Evolutionary conservation across 1,140 invertebrate genomes (phyloP).

Genomic region (Belonocnema kinseyi): DNA sequence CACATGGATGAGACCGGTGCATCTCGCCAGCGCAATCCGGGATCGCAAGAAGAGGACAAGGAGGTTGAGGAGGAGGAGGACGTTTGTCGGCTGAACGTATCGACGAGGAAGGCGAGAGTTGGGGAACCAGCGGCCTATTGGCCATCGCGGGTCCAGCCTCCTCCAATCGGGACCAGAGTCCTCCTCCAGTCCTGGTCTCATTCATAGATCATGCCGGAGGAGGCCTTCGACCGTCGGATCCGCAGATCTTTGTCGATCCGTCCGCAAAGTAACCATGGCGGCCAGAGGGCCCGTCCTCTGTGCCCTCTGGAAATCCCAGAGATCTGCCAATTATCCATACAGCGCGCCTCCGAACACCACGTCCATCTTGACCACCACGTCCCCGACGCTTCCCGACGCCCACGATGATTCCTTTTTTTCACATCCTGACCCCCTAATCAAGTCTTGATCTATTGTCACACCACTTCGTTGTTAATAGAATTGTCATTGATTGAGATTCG

Average conservation of each 20-base stretch:
- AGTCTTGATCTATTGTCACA: constrained; percentile 17
- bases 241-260: constrained; percentile 61
- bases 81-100: constrained; percentile 38
- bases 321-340: constrained; percentile 60
- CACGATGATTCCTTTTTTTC: constrained; percentile 3
- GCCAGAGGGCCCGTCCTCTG: constrained; percentile 41
- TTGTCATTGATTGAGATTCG: neutral
- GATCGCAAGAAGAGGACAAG: constrained; percentile 29
- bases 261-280: constrained; percentile 38
- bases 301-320: constrained; percentile 44
- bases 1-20: constrained; percentile 31
- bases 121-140: constrained; percentile 59
- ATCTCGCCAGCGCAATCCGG: constrained; percentile 11
- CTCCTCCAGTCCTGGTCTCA: constrained; percentile 62
- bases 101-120: constrained; percentile 49
- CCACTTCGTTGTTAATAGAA: neutral
- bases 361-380: constrained; percentile 16
- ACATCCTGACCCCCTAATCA: constrained; percentile 7
- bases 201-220: constrained; percentile 63
- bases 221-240: constrained; percentile 55
- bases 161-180: constrained; percentile 62
- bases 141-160: constrained; percentile 57
- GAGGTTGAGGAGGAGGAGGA: constrained; percentile 46
- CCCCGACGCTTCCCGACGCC: constrained; percentile 10
- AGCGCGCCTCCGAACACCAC: constrained; percentile 44